Conservation (phyloP, 1,140 invertebrate genomes). For the Tyrophagus putrescentiae region DNA sequence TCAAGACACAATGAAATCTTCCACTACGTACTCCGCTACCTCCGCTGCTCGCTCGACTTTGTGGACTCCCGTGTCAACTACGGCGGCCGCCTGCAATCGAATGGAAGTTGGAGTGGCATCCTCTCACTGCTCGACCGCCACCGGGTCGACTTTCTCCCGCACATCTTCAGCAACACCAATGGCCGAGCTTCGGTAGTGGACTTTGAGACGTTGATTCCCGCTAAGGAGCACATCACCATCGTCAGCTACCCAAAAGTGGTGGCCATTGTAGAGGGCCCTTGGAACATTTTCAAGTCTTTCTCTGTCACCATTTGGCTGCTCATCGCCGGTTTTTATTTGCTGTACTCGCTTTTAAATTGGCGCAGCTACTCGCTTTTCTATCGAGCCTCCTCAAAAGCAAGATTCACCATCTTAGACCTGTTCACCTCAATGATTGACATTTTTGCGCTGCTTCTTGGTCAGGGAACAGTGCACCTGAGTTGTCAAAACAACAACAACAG, state of each 20-base stretch:
- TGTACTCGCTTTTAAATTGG: too few species aligned
- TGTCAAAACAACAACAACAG: too few species aligned
- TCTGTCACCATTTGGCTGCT: not conserved
- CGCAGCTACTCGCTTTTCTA: too few species aligned
- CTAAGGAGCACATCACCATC: not conserved
- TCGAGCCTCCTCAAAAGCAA: too few species aligned
- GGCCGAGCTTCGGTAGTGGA: not conserved
- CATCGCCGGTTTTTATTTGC: not conserved
- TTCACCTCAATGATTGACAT: too few species aligned
- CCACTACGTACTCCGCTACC: not conserved
- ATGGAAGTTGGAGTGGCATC: not conserved
- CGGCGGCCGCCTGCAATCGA: not conserved
- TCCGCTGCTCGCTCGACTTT: slow-evolving; percentile 1
- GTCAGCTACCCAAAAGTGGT: not conserved
- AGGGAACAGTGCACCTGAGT: not conserved
- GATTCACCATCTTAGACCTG: too few species aligned
- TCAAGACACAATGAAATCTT: slow-evolving; percentile 5
- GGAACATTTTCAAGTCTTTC: not conserved
- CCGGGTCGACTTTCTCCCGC: not conserved
- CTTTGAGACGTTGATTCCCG: not conserved
- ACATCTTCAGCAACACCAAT: not conserved
- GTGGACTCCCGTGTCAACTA: not conserved
- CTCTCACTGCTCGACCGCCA: not conserved
- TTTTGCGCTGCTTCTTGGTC: slow-evolving; percentile 1
- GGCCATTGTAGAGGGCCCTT: not conserved